Conservation (phyloP, 1,140 invertebrate genomes). For the Anoplophora glabripennis region DNA sequence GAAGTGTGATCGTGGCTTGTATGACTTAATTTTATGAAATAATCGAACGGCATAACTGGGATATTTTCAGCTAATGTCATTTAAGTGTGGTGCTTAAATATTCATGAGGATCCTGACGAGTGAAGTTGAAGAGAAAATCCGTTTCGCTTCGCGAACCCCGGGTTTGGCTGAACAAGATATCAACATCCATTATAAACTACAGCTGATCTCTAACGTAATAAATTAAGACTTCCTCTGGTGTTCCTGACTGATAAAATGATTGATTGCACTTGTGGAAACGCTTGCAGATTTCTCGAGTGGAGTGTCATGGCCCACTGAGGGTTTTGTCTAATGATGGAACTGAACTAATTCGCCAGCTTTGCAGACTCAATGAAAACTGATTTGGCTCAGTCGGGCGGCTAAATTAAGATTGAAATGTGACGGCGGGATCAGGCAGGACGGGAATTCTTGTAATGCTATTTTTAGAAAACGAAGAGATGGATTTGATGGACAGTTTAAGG, state of each 20-base stretch:
- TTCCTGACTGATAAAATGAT: conserved; percentile 23
- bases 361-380: not conserved
- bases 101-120: too few relatives aligned
- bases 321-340: not conserved
- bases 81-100: too few relatives aligned
- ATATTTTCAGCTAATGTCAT: too few relatives aligned
- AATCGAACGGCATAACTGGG: too few relatives aligned
- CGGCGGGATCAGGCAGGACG: too few relatives aligned
- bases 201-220: conserved; percentile 24
- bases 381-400: not conserved
- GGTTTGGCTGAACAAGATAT: not conserved
- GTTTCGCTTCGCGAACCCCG: not conserved
- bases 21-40: too few relatives aligned
- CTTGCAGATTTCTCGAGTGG: conserved; percentile 3
- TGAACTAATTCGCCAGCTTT: not conserved
- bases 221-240: conserved; percentile 25
- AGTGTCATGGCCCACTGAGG: conserved; percentile 1
- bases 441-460: too few relatives aligned
- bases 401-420: too few relatives aligned
- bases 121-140: too few relatives aligned
- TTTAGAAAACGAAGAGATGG: too few relatives aligned
- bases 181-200: conserved; percentile 9
- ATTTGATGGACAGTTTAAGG: too few relatives aligned
- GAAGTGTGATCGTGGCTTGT: too few relatives aligned
- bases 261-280: conserved; percentile 20